Percentiles rank a stretch among this genome's conserved stretches.
These are phyloP conservation scores for Todiramphus chloris DNA, from an alignment of 2,113 vertebrate genomes.

Conservation along the genomic window DNA sequence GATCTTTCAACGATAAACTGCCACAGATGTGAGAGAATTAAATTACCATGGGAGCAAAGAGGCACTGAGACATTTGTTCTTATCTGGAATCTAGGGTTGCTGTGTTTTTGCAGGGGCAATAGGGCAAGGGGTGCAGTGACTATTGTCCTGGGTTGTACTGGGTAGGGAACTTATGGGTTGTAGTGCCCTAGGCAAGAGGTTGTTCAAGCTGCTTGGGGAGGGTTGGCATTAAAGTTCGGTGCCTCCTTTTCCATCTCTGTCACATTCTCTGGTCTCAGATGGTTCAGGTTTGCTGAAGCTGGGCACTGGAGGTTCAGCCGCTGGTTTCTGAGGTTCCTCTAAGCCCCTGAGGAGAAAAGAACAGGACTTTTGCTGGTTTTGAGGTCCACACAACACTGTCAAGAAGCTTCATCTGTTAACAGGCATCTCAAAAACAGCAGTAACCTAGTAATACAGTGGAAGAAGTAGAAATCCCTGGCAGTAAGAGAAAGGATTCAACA, in stretches of 20 bases:
- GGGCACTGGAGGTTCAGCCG: not conserved
- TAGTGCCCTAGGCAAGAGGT: not conserved
- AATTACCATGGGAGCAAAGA: not conserved
- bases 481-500: not conserved
- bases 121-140: accelerated
- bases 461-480: not conserved
- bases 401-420: not conserved
- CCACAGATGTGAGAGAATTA: not conserved
- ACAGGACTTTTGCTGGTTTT: not conserved
- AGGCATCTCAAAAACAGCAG: not conserved
- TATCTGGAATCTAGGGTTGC: not conserved
- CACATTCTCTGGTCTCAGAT: not conserved
- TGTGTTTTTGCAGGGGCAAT: not conserved
- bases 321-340: not conserved
- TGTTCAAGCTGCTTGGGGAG: not conserved
- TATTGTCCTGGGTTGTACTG: not conserved
- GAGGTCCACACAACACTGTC: not conserved
- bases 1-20: not conserved
- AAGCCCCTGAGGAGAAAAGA: not conserved
- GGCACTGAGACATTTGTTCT: not conserved
- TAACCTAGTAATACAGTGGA: not conserved
- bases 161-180: not conserved
- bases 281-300: not conserved
- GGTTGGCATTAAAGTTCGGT: not conserved
- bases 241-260: not conserved